These are phyloP conservation scores for Pelmatolapia mariae DNA, from an alignment of 2,113 vertebrate species.

Conservation along the genomic window DNA sequence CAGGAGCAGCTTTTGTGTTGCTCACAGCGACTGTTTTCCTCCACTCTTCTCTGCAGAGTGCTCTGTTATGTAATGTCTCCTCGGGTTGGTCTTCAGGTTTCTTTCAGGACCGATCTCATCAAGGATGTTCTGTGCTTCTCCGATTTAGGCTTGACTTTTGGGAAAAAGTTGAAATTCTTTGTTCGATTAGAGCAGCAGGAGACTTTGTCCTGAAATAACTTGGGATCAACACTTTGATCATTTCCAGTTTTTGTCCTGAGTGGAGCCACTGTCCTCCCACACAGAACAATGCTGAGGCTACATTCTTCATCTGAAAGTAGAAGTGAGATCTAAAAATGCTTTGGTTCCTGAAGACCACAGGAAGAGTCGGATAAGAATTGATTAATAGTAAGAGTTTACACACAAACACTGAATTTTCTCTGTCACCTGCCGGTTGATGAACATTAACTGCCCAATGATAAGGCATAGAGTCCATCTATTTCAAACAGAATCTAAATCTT, in stretches of 20 bases:
- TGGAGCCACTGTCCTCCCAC: conserved; percentile 24
- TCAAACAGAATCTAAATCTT: neutral
- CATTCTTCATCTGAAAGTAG: neutral
- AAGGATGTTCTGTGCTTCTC: neutral
- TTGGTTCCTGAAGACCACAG: neutral
- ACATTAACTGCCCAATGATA: neutral
- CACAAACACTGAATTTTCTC: neutral
- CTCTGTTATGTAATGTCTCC: conserved; percentile 16
- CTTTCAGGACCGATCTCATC: neutral
- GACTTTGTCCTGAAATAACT: conserved; percentile 37
- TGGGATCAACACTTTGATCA: neutral
- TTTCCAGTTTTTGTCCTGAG: conserved; percentile 41
- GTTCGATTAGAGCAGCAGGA: neutral
- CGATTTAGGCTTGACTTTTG: neutral
- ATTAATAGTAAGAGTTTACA: neutral
- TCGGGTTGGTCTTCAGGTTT: neutral
- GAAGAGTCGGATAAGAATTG: neutral
- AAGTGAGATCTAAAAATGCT: neutral
- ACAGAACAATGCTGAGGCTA: neutral
- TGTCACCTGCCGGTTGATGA: neutral
- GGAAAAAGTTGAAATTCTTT: neutral
- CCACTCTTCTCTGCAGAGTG: conserved; percentile 21
- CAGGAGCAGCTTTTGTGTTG: conserved; percentile 1
- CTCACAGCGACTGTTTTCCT: conserved; percentile 5
- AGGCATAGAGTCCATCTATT: neutral